Conservation (phyloP, 2,113 vertebrate species). For the Cyprinodon tularosa region DNA sequence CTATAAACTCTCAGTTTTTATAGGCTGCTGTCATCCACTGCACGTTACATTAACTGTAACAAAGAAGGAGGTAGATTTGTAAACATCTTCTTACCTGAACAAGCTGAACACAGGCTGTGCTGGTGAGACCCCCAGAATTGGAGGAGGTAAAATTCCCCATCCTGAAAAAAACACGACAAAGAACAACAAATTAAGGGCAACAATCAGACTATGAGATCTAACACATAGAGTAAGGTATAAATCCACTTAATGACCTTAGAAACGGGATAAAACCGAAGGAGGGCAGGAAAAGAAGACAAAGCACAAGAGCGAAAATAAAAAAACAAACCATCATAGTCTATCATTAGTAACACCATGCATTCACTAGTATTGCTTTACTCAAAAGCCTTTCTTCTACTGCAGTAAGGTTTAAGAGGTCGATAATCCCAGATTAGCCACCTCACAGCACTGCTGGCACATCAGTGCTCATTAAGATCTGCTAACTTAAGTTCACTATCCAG, state of each 20-base stretch:
- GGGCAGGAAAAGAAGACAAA: neutral
- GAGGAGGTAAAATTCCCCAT: slow-evolving; percentile 81
- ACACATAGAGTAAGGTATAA: neutral
- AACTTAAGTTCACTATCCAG: too few relatives aligned
- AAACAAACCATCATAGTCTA: slow-evolving; percentile 21
- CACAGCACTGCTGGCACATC: neutral
- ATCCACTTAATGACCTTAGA: slow-evolving; percentile 42
- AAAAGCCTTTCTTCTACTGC: neutral
- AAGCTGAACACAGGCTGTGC: slow-evolving; percentile 62
- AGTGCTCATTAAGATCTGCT: neutral
- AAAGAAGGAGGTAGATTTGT: neutral
- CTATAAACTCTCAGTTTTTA: too few relatives aligned
- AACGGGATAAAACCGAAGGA: slow-evolving; percentile 26
- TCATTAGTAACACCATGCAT: neutral
- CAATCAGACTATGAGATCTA: neutral
- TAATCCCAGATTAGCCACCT: slow-evolving; percentile 66
- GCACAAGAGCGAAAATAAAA: slow-evolving; percentile 18
- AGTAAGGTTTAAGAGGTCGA: neutral
- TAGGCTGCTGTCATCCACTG: neutral
- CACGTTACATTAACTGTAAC: neutral
- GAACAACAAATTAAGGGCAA: neutral
- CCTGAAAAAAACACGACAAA: slow-evolving; percentile 58
- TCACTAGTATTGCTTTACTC: neutral
- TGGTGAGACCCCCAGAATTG: slow-evolving; percentile 43
- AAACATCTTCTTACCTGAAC: slow-evolving; percentile 66